These are phyloP conservation scores for Acleris literana DNA, from an alignment of 2,888 invertebrate species.

Conservation along the genomic window DNA sequence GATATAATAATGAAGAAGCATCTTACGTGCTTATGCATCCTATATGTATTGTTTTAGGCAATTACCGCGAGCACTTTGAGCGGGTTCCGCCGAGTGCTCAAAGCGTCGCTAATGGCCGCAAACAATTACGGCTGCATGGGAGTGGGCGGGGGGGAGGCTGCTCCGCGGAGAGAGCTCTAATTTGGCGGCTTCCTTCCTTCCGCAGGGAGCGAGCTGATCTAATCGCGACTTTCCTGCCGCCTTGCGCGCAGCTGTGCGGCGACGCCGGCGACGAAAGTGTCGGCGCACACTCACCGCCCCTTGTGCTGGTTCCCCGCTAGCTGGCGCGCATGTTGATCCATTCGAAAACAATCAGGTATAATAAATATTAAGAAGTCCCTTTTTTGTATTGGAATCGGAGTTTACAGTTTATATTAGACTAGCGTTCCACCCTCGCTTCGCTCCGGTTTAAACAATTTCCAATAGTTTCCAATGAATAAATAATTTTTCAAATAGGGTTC, in stretches of 20 bases:
- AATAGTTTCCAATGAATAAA: too few relatives aligned
- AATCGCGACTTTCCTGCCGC: constrained; percentile 51
- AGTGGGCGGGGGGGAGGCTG: constrained; percentile 52
- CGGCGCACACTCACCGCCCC: too few relatives aligned
- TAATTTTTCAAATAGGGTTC: too few relatives aligned
- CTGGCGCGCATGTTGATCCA: too few relatives aligned
- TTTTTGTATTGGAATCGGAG: too few relatives aligned
- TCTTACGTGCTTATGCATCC: not conserved
- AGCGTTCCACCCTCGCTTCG: too few relatives aligned
- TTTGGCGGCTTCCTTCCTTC: constrained; percentile 79
- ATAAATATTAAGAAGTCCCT: too few relatives aligned
- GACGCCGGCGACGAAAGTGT: not conserved
- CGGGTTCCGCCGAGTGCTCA: constrained; percentile 48
- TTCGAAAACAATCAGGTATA: too few relatives aligned
- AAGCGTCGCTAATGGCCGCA: constrained; percentile 69
- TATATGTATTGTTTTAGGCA: constrained; percentile 18
- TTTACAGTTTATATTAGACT: too few relatives aligned
- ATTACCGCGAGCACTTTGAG: constrained; percentile 28
- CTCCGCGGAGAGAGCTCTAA: constrained; percentile 62
- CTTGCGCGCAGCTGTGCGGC: constrained; percentile 1
- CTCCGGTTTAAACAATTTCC: too few relatives aligned
- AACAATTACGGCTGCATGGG: constrained; percentile 69
- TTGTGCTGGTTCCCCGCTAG: too few relatives aligned
- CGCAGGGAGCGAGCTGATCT: constrained; percentile 55
- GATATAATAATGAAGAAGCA: too few relatives aligned